Conservation (phyloP, 2,888 invertebrate genomes). For the Phyllotreta cruciferae region DNA sequence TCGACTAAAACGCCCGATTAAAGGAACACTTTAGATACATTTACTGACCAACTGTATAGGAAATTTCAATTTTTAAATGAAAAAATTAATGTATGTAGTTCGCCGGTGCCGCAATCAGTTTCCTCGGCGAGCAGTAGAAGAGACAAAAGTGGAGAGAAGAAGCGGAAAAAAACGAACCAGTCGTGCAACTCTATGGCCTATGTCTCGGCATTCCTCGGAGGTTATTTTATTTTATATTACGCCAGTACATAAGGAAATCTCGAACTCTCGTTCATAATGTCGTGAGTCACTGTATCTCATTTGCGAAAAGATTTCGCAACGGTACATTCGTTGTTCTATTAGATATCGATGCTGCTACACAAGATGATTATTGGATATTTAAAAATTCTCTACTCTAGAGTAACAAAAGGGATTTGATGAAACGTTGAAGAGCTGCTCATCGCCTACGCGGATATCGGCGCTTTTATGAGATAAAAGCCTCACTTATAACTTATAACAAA, state of each 20-base stretch:
- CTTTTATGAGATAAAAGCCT: constrained; percentile 10
- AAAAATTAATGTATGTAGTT: no score
- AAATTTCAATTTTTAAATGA: no score
- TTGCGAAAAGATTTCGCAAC: constrained; percentile 29
- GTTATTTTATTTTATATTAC: constrained; percentile 39
- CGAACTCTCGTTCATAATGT: constrained; percentile 33
- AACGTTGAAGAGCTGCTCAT: background rate
- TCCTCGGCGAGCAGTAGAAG: constrained; percentile 21
- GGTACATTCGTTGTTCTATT: constrained; percentile 26
- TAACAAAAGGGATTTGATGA: no score
- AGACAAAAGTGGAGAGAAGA: constrained; percentile 12
- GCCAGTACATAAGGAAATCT: constrained; percentile 37
- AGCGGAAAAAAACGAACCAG: constrained; percentile 39
- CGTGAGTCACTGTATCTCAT: constrained; percentile 38
- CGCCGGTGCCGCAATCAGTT: no score
- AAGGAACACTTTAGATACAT: no score
- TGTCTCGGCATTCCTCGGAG: constrained; percentile 42
- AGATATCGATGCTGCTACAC: constrained; percentile 10
- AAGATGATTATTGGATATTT: no score
- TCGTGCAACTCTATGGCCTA: constrained; percentile 42
- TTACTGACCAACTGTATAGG: no score
- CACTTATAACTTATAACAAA: constrained; percentile 11
- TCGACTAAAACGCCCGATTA: no score
- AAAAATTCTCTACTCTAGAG: no score
- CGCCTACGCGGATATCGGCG: background rate